Evolutionary conservation across 2,888 invertebrate species (phyloP), one percentile per base, ranked within the genome.

Genomic region (Monopis laevigella): DNA sequence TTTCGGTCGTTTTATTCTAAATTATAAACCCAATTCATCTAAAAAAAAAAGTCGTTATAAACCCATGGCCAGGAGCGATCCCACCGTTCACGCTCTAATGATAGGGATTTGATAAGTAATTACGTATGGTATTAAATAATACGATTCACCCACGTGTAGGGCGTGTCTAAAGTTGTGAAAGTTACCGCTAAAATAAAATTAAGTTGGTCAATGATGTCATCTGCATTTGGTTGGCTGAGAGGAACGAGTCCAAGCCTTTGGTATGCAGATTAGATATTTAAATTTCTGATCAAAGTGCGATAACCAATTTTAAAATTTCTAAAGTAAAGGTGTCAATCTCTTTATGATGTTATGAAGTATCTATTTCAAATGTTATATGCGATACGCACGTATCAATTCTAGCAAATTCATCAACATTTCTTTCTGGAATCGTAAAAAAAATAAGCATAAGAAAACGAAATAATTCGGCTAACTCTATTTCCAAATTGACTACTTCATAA

Each of bases 51-150:
- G 35, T 35, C 35, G 35, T 35, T 35, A 35, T 19, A 12, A 16
- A 11, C 53, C 55, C 56, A 56, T 59, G 46, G 69, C 71, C 71
- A 63, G 69, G 67, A 74, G 74, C 65, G 55, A 69, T 63, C 54
- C 55, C 55, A 54, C 51, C 50, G 59, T 56, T 54, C 53, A 51
- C 57, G 61, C 59, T 58, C 59, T 74, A 72, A 75, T 73, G 69
- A 77, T 74, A 72, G 65, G 64, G 62, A 73, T 71, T 68, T 63
- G 36, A 36, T 36, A 52, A 58, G 64, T 61, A 70, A 75, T 73
- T 72, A 71, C 57, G 26, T 29, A 8, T 13, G 13, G 13, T 6
- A 11, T 38, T 13, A 27, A 39, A 19, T 39, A 16, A 36, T 36
- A 56, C 52, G 51, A 57, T 57, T 55, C 52, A 36, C 36, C 36